These are phyloP conservation scores for Alca torda DNA, from an alignment of 2,797 vertebrate genomes.

Conservation along the genomic window DNA sequence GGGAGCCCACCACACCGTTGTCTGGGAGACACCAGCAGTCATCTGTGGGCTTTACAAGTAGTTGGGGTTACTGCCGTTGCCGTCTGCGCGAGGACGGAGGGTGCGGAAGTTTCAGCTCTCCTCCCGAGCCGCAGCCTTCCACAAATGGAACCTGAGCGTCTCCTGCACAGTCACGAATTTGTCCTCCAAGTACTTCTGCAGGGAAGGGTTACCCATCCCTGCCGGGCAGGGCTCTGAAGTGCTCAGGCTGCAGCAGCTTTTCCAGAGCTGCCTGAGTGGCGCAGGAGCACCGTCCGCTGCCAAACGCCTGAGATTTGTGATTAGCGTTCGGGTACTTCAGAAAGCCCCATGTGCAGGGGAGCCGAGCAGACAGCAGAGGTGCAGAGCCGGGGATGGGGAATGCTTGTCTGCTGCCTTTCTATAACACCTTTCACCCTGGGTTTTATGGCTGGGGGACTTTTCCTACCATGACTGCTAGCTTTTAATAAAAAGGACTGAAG, in stretches of 20 bases:
- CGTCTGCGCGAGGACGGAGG: fast-evolving
- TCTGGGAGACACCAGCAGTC: not conserved
- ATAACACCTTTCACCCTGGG: not conserved
- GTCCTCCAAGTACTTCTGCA: not conserved
- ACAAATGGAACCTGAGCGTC: not conserved
- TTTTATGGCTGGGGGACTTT: not conserved
- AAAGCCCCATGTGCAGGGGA: fast-evolving
- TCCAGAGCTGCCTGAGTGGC: not conserved
- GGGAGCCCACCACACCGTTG: not conserved
- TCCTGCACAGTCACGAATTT: fast-evolving
- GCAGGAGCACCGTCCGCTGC: not conserved
- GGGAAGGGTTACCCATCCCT: not conserved
- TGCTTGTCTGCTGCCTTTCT: not conserved
- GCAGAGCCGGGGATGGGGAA: not conserved
- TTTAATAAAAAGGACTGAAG: not conserved
- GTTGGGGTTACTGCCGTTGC: not conserved
- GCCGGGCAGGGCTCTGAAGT: not conserved
- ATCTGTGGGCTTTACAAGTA: not conserved
- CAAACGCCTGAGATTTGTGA: fast-evolving
- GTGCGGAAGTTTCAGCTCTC: not conserved
- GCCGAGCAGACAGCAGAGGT: not conserved
- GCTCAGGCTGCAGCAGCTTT: not conserved
- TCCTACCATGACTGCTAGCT: not conserved
- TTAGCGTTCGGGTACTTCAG: not conserved
- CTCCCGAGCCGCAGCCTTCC: not conserved